These are phyloP conservation scores for Urosaurus nigricauda DNA, from an alignment of 2,797 vertebrate species.

Conservation along the genomic window DNA sequence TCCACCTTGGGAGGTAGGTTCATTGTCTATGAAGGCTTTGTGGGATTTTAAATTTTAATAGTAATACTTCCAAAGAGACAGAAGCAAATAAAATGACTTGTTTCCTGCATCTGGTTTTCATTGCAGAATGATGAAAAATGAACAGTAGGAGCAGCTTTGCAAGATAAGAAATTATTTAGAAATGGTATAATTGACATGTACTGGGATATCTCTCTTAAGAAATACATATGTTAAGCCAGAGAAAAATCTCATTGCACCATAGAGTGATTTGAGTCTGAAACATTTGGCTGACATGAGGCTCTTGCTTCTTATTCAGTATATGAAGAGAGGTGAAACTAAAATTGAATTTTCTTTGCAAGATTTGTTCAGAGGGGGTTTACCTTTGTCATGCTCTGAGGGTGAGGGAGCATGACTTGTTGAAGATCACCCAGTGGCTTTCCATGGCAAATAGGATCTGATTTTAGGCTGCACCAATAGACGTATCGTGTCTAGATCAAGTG, in stretches of 20 bases:
- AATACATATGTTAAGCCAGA: not conserved
- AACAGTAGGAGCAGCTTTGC: not conserved
- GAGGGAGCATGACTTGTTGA: too few species aligned
- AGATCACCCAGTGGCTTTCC: too few species aligned
- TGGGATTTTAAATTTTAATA: constrained; percentile 10
- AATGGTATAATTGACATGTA: not conserved
- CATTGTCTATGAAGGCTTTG: not conserved
- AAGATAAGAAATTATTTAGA: constrained; percentile 14
- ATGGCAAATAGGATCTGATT: too few species aligned
- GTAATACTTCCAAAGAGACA: constrained; percentile 10
- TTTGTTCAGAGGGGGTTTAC: too few species aligned
- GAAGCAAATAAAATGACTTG: not conserved
- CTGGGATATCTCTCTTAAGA: not conserved
- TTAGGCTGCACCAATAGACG: too few species aligned
- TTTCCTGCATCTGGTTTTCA: not conserved
- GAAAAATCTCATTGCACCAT: not conserved
- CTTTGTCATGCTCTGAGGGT: too few species aligned
- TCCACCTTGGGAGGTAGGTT: not conserved
- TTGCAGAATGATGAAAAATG: constrained; percentile 1
- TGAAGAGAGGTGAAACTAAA: not conserved
- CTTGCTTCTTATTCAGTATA: not conserved
- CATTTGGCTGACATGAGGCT: not conserved
- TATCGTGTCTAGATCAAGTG: too few species aligned
- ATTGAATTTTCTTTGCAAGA: too few species aligned
- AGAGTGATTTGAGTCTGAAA: too few species aligned